phyloP scores from a whole-genome alignment of 2,888 invertebrate species.

The Acronicta aceris region DNA sequence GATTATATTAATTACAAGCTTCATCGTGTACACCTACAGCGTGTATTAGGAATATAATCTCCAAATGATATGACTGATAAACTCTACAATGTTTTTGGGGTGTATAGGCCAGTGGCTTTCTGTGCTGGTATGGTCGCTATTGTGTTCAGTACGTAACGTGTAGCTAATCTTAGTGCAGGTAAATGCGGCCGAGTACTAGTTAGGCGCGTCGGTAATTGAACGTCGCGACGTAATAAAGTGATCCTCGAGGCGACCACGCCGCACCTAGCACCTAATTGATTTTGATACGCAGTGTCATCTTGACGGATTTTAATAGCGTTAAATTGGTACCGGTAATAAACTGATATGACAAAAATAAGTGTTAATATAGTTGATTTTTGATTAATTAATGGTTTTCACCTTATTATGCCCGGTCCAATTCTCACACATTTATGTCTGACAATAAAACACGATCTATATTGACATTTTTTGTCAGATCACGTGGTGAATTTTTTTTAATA shows the following conservation, averaged over 20 bases:
- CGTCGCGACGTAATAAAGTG: conserved; percentile 32
- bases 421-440: too few species aligned
- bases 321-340: too few species aligned
- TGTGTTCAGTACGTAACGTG: not conserved
- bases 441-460: too few species aligned
- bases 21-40: too few species aligned
- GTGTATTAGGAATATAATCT: too few species aligned
- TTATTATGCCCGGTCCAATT: not conserved
- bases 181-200: not conserved
- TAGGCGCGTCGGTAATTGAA: conserved; percentile 27
- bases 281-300: not conserved
- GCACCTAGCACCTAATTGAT: conserved; percentile 18
- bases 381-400: too few species aligned
- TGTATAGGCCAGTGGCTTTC: not conserved
- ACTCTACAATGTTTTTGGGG: too few species aligned
- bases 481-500: conserved; percentile 28
- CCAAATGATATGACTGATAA: too few species aligned
- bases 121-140: not conserved
- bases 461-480: conserved; percentile 16
- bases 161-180: not conserved
- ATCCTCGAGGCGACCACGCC: conserved; percentile 10
- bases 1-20: too few species aligned
- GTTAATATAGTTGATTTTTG: too few species aligned
- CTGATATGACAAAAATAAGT: too few species aligned
- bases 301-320: too few species aligned